These are phyloP conservation scores for Drosophila bocqueti DNA, from an alignment of 1,140 invertebrate genomes.

Conservation along the genomic window DNA sequence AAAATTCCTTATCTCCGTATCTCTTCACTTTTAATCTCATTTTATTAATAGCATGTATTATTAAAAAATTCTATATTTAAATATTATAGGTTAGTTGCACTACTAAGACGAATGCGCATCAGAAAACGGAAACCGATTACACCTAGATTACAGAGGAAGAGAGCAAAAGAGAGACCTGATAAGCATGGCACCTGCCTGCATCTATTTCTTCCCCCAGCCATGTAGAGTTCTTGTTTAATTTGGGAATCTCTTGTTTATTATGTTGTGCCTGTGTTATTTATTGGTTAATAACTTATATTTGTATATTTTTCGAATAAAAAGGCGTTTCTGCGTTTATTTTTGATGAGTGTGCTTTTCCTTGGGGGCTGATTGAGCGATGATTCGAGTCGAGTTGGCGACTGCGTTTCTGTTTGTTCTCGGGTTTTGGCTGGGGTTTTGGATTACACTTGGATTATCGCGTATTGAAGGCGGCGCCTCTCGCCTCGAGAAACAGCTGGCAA, in stretches of 20 bases:
- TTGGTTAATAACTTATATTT: slow-evolving; percentile 31
- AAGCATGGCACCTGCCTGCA: not conserved
- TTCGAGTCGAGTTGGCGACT: slow-evolving; percentile 28
- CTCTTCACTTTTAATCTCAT: not conserved
- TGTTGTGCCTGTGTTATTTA: slow-evolving; percentile 19
- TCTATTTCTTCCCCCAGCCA: not conserved
- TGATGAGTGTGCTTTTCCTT: slow-evolving; percentile 47
- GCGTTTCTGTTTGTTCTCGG: slow-evolving; percentile 19
- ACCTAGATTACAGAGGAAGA: slow-evolving; percentile 3
- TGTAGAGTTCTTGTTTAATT: not conserved
- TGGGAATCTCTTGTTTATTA: slow-evolving; percentile 8
- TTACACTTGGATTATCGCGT: slow-evolving; percentile 33
- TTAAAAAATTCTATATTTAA: slow-evolving; percentile 1
- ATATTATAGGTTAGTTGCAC: slow-evolving; percentile 85
- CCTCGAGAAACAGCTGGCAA: slow-evolving; percentile 33
- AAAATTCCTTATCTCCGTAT: not conserved
- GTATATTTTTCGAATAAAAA: slow-evolving; percentile 44
- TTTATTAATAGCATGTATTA: not conserved
- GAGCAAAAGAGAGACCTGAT: slow-evolving; percentile 10
- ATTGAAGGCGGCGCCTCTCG: slow-evolving; percentile 22
- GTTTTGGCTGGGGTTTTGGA: slow-evolving; percentile 38
- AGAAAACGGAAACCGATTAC: slow-evolving; percentile 7
- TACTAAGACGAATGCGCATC: slow-evolving; percentile 71
- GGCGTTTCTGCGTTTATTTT: slow-evolving; percentile 34
- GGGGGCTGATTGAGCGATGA: slow-evolving; percentile 24